Base-by-base conservation (phyloP, 2,797 vertebrate genomes). In the Melanotaenia trifasciata region DNA sequence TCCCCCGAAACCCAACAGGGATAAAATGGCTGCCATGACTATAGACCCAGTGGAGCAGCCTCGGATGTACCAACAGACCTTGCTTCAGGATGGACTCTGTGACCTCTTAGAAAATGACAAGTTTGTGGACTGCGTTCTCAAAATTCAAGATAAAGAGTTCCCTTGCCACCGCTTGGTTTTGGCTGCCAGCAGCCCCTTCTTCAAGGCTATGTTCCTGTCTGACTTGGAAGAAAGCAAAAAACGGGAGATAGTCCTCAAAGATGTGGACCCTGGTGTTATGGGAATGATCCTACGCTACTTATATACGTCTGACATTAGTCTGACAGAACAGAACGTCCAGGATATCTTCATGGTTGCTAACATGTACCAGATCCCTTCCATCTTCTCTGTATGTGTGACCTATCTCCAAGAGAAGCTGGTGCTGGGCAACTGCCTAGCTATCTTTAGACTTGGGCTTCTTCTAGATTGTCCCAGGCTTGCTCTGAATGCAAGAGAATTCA, bases 291-390 rank as follows among this genome's bases (percentile, higher is more conserved):
- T 99, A 58, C 95, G 95, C 35, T 99, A 99, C 79, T 92, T 99
- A 67, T 99, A 99, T 93, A 99, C 97, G 13, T 99, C 98, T 0
- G 97, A 99, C 84, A 96, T 99, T 65, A 94, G 94, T 78, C 91
- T 99, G 78, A 98, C 96, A 0, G 98, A 99, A 79, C 94, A 96
- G 71, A 99, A 98, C 0, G 98, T 99, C 67, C 97, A 99, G 92
- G 97, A 98, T 57, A 95, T 99, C 80, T 98, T 99, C 83, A 96
- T 97, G 0, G 95, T 96, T 0, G 97, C 98, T 9, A 98, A 99
- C 89, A 96, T 98, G 95, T 97, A 98, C 92, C 98, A 99, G 95
- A 98, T 99, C 84, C 98, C 98, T 0, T 99, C 98, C 72, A 96
- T 99, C 86, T 99, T 99, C 93, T 98, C 97, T 0, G 96, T 98